A percentile compares a stretch with the other conserved stretches of the same genome.
phyloP scores from a whole-genome alignment of 92 coral and sea anemone genomes.

The Umimayanthus chanpuru region DNA sequence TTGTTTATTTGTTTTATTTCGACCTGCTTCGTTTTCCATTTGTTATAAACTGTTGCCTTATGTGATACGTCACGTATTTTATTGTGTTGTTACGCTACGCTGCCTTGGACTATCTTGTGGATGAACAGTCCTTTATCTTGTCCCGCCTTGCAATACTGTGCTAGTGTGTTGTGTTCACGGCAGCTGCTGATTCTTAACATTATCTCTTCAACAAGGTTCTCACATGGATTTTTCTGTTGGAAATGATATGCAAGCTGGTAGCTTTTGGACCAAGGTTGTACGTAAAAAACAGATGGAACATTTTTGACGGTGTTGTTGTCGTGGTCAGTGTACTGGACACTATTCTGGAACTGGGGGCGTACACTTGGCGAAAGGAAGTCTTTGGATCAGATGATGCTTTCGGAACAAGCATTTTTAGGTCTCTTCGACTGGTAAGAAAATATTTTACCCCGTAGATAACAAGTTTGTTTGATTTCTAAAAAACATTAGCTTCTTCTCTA shows the following conservation, averaged over 20 bases:
- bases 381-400: not conserved
- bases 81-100: not conserved
- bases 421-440: constrained; percentile 51
- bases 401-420: constrained; percentile 43
- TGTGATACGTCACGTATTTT: not conserved
- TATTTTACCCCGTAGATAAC: not conserved
- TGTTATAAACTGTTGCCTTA: too few relatives aligned
- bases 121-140: not conserved
- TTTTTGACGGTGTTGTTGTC: constrained; percentile 48
- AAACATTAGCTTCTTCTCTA: not conserved
- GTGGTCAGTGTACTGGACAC: constrained; percentile 46
- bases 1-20: too few relatives aligned
- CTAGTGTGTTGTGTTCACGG: too few relatives aligned
- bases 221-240: constrained; percentile 50
- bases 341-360: constrained; percentile 5
- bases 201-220: constrained; percentile 28
- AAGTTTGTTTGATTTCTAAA: not conserved
- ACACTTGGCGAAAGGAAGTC: not conserved
- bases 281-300: constrained; percentile 47
- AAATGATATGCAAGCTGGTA: constrained; percentile 45
- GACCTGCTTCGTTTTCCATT: too few relatives aligned
- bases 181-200: not conserved
- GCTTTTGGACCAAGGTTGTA: constrained; percentile 52
- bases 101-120: not conserved
- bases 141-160: not conserved